Evolutionary conservation across 2,888 invertebrate species (phyloP), one percentile per base, ranked within the genome.

Genomic region (Sinodicranocentrus sp.): DNA sequence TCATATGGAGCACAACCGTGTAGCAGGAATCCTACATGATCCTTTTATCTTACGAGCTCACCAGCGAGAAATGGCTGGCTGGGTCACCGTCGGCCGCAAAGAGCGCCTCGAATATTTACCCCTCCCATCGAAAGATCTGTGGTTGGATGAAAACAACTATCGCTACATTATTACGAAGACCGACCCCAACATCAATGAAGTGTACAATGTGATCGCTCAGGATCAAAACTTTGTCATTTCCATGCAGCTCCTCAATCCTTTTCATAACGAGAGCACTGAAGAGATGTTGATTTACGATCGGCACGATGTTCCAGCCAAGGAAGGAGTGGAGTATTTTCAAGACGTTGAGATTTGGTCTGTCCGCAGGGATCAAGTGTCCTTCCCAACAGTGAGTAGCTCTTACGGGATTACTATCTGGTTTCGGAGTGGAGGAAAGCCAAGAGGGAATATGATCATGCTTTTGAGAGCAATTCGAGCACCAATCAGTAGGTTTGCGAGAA

Each of bases 11-110:
- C 94, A 95, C 86, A 99, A 98, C 90, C 93, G 93, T 43, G 92
- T 94, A 76, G 95, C 97, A 48, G 99, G 99, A 0, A 95, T 99
- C 86, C 94, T 95, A 73, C 99, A 98, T 90, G 95, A 99, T 91
- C 97, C 98, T 0, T 95, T 95, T 21, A 92, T 98, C 84, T 94
- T 95, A 0, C 94, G 95, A 0, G 91, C 94, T 1, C 95, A 97
- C 89, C 98, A 98, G 91, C 92, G 96, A 90, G 98, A 98, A 92
- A 92, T 98, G 68, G 95, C 97, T 0, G 97, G 97, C 5, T 98
- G 98, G 98, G 96, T 97, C 89, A 93, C 93, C 87, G 93, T 94
- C 89, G 91, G 91, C 28, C 94, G 94, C 39, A 93, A 94, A 89
- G 96, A 95, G 89, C 93, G 93, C 85, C 95, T 96, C 0, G 94